Evolutionary conservation across 2,888 invertebrate genomes (phyloP), one percentile per base, ranked within the genome.

Genomic region (Drosophila kuntzei): DNA sequence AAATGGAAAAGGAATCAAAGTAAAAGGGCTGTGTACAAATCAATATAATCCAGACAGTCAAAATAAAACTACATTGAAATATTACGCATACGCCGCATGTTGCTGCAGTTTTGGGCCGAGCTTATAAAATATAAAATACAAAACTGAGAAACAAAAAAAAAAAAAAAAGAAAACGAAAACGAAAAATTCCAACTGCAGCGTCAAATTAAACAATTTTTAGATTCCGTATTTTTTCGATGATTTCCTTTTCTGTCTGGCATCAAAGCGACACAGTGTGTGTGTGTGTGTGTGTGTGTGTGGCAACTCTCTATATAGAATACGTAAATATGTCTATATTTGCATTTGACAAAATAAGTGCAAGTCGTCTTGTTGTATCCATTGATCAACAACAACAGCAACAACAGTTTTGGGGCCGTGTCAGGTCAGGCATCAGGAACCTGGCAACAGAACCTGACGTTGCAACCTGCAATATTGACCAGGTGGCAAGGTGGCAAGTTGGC

Each of bases 161-260:
- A 44, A 44, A 27, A 29, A 18, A 14, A 22, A 20, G n/a, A 27
- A 36, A 20, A 20, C 6, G 22, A 11, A 36, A 25, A 50, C 12
- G 32, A 20, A 34, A 20, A 43, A 41, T 18, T 16, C 11, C 20
- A 75, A 32, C 51, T 47, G 59, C 79, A 75, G 46, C 44, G 39
- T 83, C 68, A 89, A 84, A 84, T 84, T 89, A 84, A 84, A 84
- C 89, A 84, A 89, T 89, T 83, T 89, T 83, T 83, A 84, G 89
- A 84, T 87, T 53, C 62, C 51, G 54, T n/a, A n/a, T 27, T 34
- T 73, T 53, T 49, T 58, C 58, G 55, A 36, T 37, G 46, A 68
- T 59, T 77, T 81, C 39, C 59, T 78, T 87, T 72, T 72, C 79
- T 84, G 81, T 87, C 81, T 87, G 81, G 69, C 78, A 47, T 32